Evolutionary conservation across 2,888 invertebrate species (phyloP).

Genomic region (Heliconius erato): DNA sequence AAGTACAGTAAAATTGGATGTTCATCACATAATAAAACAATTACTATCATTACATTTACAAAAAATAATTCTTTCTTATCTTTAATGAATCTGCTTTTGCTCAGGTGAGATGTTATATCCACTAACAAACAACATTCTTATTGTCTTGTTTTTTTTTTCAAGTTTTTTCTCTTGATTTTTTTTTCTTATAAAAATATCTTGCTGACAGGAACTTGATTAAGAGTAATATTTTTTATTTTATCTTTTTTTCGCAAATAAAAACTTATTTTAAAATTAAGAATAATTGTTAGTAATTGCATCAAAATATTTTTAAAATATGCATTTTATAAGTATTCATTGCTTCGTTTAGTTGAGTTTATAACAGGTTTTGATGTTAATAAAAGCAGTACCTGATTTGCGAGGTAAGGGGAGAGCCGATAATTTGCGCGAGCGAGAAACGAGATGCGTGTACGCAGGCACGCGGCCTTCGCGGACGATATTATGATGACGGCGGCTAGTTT

Average conservation of each 20-base stretch:
- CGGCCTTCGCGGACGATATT: constrained; percentile 77
- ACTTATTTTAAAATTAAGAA: neutral
- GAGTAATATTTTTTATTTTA: neutral
- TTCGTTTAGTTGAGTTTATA: constrained; percentile 63
- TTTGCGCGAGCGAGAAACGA: constrained; percentile 57
- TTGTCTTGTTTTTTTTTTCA: neutral
- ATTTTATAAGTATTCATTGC: constrained; percentile 69
- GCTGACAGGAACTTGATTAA: neutral
- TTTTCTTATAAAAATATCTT: neutral
- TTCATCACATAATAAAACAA: no score
- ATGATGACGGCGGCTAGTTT: constrained; percentile 65
- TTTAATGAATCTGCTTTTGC: neutral
- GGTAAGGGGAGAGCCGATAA: constrained; percentile 48
- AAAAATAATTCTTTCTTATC: neutral
- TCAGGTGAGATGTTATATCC: neutral
- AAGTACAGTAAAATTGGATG: no score
- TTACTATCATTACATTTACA: neutral
- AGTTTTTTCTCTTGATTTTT: neutral
- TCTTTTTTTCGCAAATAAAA: neutral
- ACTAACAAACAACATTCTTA: neutral
- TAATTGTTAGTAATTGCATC: neutral
- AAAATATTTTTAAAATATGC: constrained; percentile 58
- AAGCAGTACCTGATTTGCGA: constrained; percentile 63
- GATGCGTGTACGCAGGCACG: constrained; percentile 77
- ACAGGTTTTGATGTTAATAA: constrained; percentile 71